Percentiles rank a stretch among this genome's conserved stretches.
phyloP scores from a whole-genome alignment of 2,888 invertebrate species.

The Sinelater perroti region DNA sequence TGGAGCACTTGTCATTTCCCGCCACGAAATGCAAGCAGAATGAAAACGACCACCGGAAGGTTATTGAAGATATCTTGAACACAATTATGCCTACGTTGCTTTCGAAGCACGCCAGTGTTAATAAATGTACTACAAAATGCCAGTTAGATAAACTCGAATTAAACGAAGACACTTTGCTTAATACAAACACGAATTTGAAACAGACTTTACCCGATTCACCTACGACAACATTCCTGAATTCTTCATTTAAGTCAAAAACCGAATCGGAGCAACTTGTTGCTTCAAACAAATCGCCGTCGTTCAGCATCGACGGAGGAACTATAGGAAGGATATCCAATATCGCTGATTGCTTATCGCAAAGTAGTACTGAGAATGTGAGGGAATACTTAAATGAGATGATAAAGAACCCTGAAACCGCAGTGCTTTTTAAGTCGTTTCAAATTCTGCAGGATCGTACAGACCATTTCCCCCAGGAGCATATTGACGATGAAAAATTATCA shows the following conservation, averaged over 20 bases:
- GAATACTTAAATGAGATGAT: constrained; percentile 2
- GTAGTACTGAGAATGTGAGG: background rate
- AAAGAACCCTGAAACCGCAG: constrained; percentile 4
- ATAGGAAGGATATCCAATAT: background rate
- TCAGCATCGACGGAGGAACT: background rate
- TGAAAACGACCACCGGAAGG: no score
- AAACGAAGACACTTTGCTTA: no score
- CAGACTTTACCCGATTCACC: background rate
- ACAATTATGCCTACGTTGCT: no score
- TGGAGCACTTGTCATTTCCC: no score
- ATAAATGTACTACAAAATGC: no score
- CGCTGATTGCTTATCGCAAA: background rate
- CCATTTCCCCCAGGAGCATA: background rate
- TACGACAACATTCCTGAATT: background rate
- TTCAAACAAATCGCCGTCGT: background rate
- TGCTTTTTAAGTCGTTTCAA: constrained; percentile 36
- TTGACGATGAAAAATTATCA: background rate
- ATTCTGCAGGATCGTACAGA: constrained; percentile 8
- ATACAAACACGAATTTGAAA: no score
- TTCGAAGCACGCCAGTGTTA: no score
- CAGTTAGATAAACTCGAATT: no score
- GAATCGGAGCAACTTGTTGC: background rate
- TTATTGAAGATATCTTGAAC: no score
- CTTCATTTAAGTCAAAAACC: background rate
- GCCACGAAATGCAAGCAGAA: no score